A percentile compares a stretch with the other conserved stretches of the same genome.
Evolutionary conservation across 1,140 invertebrate species (phyloP).

Genomic region (Drosophila baimaii): DNA sequence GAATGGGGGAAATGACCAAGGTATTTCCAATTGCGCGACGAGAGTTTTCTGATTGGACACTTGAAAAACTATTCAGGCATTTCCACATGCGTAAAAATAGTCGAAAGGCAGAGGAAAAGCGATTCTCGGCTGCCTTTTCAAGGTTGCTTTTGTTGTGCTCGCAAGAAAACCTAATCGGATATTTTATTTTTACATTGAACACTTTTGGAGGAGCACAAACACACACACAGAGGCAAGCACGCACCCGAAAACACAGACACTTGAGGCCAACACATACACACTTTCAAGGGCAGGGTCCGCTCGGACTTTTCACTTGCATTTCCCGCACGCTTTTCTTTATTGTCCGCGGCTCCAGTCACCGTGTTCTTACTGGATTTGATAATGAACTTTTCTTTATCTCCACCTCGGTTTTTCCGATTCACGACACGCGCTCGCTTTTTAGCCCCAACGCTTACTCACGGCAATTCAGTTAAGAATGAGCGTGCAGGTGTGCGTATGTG

Average conservation of each 20-base stretch:
- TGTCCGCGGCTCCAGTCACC: slow-evolving; percentile 11
- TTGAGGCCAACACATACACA: slow-evolving; percentile 50
- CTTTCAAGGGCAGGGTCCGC: slow-evolving; percentile 74
- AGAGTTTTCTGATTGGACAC: slow-evolving; percentile 66
- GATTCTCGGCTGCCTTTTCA: slow-evolving; percentile 66
- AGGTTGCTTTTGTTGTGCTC: slow-evolving; percentile 72
- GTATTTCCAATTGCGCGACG: slow-evolving; percentile 62
- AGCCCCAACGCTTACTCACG: slow-evolving; percentile 71
- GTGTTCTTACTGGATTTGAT: slow-evolving; percentile 55
- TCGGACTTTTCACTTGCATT: slow-evolving; percentile 66
- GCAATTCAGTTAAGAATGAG: slow-evolving; percentile 68
- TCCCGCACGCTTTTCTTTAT: slow-evolving; percentile 29
- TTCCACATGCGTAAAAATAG: slow-evolving; percentile 67
- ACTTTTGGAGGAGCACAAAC: slow-evolving; percentile 68
- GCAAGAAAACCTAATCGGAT: slow-evolving; percentile 64
- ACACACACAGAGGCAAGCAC: slow-evolving; percentile 7
- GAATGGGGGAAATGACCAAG: slow-evolving; percentile 56
- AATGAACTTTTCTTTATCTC: slow-evolving; percentile 70
- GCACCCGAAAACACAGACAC: slow-evolving; percentile 21
- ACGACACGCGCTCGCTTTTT: slow-evolving; percentile 58
- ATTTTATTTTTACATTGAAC: slow-evolving; percentile 75
- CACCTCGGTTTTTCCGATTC: slow-evolving; percentile 43
- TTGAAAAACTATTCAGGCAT: slow-evolving; percentile 56
- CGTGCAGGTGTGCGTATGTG: slow-evolving; percentile 53
- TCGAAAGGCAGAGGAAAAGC: slow-evolving; percentile 40